Evolutionary conservation across 2,888 invertebrate species (phyloP), one percentile per base, ranked within the genome.

Genomic region (Eupsilia transversa): DNA sequence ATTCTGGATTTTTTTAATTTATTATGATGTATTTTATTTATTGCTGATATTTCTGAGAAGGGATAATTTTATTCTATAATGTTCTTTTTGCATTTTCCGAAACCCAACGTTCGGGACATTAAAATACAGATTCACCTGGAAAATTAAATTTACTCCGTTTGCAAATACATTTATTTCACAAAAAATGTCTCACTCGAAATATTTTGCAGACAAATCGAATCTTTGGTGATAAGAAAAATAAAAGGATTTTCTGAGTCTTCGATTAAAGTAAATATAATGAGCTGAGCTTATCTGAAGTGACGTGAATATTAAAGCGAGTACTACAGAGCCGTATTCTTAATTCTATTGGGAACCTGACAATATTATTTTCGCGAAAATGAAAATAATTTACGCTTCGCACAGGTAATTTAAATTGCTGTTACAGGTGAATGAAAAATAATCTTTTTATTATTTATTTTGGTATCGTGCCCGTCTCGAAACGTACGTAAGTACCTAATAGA

Each of bases 281-380:
- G 72, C 77, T 77, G 64, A 81, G 56, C 30, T 14, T 33, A 81
- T 65, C 49, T 64, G 20, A 60, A 64, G 63, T 72, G 63, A 72
- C 72, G 64, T 72, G 63, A 80, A 80, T 77, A 81, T 64, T 77
- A 72, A 66, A 77, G 41, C 27, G 54, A 67, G 38, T 54, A n/a
- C 23, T 27, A 43, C 72, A 68, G 72, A 35, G 41, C 33, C 69
- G 69, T 30, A 66, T 54, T 60, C 43, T 61, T 38, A 38, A 41
- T 33, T 14, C 20, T 27, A 54, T 64, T 38, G 14, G 27, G 17
- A 54, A 52, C 2, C 23, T 9, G 46, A 46, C 27, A 30, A 49
- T 10, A 43, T 33, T 9, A 57, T 67, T 27, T 33, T 9, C 9
- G n/a, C 9, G 38, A 60, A 77, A 69, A 69, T 77, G 3, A 38